Evolutionary conservation across 2,113 vertebrate species (phyloP), one percentile per base, ranked within the genome.

Genomic region (Anhinga rufa): DNA sequence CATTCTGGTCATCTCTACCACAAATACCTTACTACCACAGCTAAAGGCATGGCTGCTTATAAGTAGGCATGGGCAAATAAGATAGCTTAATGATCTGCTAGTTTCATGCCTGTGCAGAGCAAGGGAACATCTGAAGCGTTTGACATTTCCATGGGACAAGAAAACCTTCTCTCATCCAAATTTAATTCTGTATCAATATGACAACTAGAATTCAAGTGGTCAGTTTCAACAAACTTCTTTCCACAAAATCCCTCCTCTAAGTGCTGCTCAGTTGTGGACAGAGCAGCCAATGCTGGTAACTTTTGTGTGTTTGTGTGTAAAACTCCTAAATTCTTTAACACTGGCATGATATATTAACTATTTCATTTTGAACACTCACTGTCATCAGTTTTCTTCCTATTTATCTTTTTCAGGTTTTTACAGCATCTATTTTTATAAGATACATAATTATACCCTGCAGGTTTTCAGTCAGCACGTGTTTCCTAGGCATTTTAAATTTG

Each of bases 61-160:
- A 40, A 12, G 28, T 46, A 31, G 3, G 10, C 15, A 7, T 58
- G 42, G 32, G 9, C 2, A 1, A 78, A 28, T 0, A 9, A 58
- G 34, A 48, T 1, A 1, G 25, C 25, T 46, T 10, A 8, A 8
- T 3, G 6, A 70, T 31, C 55, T 36, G 22, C 24, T 38, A 36
- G 5, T 34, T 52, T 66, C 3, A 2, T 31, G 36, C 17, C n/a
- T 62, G 18, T 16, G n/a, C 18, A 32, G 8, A 52, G 12, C n/a
- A 65, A 8, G 14, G 55, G 19, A 93, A 49, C 2, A 3, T 21
- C 21, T 4, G 12, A 70, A 85, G 34, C 2, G 3, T 17, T 5
- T 34, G 31, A n/a, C 11, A 36, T 7, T 89, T 70, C 51, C 28
- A 14, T 5, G 14, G 26, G 20, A 79, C 3, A 34, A 9, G 9